These are phyloP conservation scores for Cynoglossus semilaevis DNA, from an alignment of 2,113 vertebrate genomes.

Conservation along the genomic window DNA sequence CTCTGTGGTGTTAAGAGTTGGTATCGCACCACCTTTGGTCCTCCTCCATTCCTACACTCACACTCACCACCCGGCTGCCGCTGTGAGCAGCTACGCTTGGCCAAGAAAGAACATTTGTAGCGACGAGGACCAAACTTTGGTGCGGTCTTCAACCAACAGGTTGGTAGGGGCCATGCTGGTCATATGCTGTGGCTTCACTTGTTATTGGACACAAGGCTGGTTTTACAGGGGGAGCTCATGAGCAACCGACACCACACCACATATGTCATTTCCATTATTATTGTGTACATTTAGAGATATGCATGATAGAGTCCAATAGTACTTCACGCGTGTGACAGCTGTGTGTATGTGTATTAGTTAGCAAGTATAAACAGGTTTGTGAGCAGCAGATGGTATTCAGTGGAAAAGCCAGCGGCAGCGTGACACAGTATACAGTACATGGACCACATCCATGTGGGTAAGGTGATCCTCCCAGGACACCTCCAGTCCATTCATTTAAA, in stretches of 20 bases:
- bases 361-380: no score
- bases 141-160: not conserved
- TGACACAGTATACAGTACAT: no score
- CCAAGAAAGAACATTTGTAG: slow-evolving; percentile 14
- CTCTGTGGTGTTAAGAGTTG: slow-evolving; percentile 42
- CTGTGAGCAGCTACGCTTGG: slow-evolving; percentile 19
- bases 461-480: no score
- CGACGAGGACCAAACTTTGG: slow-evolving; percentile 21
- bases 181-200: slow-evolving; percentile 9
- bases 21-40: slow-evolving; percentile 53
- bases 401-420: no score
- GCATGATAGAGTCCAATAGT: no score
- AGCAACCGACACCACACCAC: not conserved
- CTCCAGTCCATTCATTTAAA: no score
- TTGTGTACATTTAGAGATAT: no score
- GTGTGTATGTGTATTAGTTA: no score
- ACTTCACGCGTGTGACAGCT: no score
- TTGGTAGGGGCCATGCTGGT: slow-evolving; percentile 13
- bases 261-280: no score
- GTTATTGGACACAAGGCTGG: slow-evolving; percentile 14
- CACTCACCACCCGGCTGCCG: slow-evolving; percentile 14
- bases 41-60: slow-evolving; percentile 48
- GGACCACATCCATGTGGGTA: no score
- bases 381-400: no score
- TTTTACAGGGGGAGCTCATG: slow-evolving; percentile 13